These are phyloP conservation scores for Plutella xylostella DNA, from an alignment of 2,888 invertebrate genomes.

Conservation along the genomic window DNA sequence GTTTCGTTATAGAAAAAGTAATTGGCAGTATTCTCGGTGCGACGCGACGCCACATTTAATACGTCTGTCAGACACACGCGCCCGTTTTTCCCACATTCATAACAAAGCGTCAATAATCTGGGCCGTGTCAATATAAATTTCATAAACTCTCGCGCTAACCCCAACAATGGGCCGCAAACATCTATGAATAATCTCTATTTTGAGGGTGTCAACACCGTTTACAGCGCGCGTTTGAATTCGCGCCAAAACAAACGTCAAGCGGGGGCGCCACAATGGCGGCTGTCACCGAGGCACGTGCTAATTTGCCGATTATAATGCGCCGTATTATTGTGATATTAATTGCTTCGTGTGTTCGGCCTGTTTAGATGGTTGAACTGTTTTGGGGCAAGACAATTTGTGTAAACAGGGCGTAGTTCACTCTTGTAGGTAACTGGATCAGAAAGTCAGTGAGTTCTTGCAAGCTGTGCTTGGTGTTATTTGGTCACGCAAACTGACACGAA, in stretches of 20 bases:
- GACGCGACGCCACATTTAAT: slow-evolving; percentile 29
- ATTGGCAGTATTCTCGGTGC: not conserved
- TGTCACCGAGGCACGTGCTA: slow-evolving; percentile 33
- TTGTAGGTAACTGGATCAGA: too few species aligned
- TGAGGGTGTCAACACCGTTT: slow-evolving; percentile 62
- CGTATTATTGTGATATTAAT: slow-evolving; percentile 46
- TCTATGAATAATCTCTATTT: slow-evolving; percentile 65
- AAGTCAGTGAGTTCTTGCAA: too few species aligned
- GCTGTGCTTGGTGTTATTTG: too few species aligned
- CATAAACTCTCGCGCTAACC: slow-evolving; percentile 55
- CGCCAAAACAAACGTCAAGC: slow-evolving; percentile 57
- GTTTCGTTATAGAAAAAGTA: too few species aligned
- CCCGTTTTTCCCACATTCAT: slow-evolving; percentile 44
- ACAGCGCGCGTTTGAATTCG: slow-evolving; percentile 37
- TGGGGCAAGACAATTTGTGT: too few species aligned
- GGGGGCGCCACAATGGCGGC: slow-evolving; percentile 42
- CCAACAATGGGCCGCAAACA: slow-evolving; percentile 56
- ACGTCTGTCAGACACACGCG: slow-evolving; percentile 53
- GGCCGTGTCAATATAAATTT: slow-evolving; percentile 63
- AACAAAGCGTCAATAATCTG: slow-evolving; percentile 60
- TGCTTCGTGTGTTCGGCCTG: slow-evolving; percentile 29
- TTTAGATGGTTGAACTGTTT: not conserved
- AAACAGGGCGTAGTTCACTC: too few species aligned
- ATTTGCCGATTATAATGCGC: slow-evolving; percentile 43
- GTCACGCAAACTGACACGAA: too few species aligned